Evolutionary conservation across 1,140 invertebrate species (phyloP), one percentile per base, ranked within the genome.

Genomic region (Aphis craccivora): DNA sequence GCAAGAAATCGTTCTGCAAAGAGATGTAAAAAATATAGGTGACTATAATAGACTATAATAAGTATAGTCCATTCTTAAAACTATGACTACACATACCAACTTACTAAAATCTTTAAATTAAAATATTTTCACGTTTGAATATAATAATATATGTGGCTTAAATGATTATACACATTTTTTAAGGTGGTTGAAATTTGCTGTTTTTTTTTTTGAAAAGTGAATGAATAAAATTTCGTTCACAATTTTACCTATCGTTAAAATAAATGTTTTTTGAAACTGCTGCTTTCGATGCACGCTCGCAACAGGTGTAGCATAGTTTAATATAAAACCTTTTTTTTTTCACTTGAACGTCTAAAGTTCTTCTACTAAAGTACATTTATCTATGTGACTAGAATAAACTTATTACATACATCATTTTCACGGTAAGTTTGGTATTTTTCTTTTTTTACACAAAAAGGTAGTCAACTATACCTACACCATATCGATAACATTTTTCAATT

Each of bases 321-420:
- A 87, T 87, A 37, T 48, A n/a, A 87, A 51, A 45, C 30, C 37
- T 40, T 40, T 87, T 87, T 87, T 87, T 87, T 87, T 87, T 87
- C 43, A 87, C 84, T 87, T 87, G 30, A 45, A 7, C 9, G 30
- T 87, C 11, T 87, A 23, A 84, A 43, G 37, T 25, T 84, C 22
- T 40, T 84, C 40, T 84, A 84, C 23, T 84, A 84, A 83, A 84
- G 83, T 43, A 40, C 35, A 43, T 84, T 84, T 84, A 40, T 84
- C 83, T 43, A 84, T 84, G 37, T 40, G 83, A 84, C 83, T 43
- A 84, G 83, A 84, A 84, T 84, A 84, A 87, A 87, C 84, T 87
- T 87, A 87, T n/a, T 87, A 45, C 11, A 87, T 45, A 30, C 18
- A 87, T 35, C 25, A 45, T 87, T 45, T 87, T 87, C 40, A 87